phyloP scores from a whole-genome alignment of 2,113 vertebrate species.

The Rhegmatorhina hoffmannsi region DNA sequence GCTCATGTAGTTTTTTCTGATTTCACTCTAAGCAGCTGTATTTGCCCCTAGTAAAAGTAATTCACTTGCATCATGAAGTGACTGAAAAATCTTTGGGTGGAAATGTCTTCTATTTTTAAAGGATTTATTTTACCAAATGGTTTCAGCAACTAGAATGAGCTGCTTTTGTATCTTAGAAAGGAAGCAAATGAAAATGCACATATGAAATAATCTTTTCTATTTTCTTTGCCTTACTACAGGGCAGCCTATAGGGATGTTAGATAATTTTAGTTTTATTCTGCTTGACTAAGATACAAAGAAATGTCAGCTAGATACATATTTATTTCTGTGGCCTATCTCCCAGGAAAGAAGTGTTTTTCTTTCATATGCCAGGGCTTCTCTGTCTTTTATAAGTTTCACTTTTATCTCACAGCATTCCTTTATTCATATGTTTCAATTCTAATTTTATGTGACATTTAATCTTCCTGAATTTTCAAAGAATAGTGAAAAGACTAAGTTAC shows the following conservation, averaged over 20 bases:
- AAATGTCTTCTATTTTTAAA: conserved; percentile 32
- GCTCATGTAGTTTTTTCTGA: background rate
- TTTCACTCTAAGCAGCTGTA: background rate
- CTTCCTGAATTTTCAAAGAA: background rate
- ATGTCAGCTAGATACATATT: conserved; percentile 19
- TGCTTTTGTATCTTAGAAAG: background rate
- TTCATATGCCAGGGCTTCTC: background rate
- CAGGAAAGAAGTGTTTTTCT: background rate
- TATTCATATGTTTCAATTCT: background rate
- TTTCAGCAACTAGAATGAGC: background rate
- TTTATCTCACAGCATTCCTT: background rate
- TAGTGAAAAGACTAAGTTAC: background rate
- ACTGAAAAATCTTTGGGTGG: background rate
- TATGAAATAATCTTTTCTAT: background rate
- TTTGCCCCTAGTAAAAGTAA: background rate
- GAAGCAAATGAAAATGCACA: conserved; percentile 34
- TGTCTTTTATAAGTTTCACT: background rate
- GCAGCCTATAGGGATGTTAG: background rate
- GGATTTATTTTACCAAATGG: background rate
- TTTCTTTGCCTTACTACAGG: background rate
- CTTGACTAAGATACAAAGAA: conserved; percentile 30
- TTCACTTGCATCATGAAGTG: background rate
- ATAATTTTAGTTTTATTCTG: conserved; percentile 43
- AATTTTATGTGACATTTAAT: background rate
- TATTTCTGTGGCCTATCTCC: background rate